phyloP scores from a whole-genome alignment of 2,888 invertebrate genomes.

The Metacarcinus magister region DNA sequence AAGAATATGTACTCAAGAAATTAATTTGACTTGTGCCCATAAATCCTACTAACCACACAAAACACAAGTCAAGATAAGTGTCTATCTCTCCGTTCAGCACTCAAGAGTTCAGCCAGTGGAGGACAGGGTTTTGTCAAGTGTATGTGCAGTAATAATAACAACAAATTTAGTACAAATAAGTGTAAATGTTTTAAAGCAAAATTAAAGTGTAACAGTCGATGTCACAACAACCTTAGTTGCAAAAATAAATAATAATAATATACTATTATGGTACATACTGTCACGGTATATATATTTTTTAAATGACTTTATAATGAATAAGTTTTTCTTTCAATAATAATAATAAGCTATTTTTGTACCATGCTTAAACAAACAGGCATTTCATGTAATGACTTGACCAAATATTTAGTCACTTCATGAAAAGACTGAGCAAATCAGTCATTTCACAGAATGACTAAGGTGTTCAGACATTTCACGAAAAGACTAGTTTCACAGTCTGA shows the following conservation, averaged over 20 bases:
- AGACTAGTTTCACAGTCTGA: no score
- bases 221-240: not conserved
- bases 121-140: conserved; percentile 6
- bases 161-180: conserved; percentile 1
- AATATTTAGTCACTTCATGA: no score
- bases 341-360: no score
- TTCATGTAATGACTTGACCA: no score
- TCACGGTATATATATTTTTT: no score
- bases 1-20: conserved; percentile 43
- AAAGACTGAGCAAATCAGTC: no score
- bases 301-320: no score
- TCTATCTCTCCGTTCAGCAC: not conserved
- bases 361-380: no score
- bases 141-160: conserved; percentile 9
- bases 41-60: conserved; percentile 41
- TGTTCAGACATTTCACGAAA: no score
- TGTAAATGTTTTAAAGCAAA: conserved; percentile 59
- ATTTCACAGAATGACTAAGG: no score
- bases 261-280: no score
- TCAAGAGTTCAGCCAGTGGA: not conserved
- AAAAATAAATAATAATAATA: not conserved
- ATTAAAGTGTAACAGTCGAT: not conserved
- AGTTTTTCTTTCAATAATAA: no score
- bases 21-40: conserved; percentile 59
- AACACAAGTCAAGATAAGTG: not conserved